Conservation (phyloP, 2,888 invertebrate species). For the Sericinus montela region DNA sequence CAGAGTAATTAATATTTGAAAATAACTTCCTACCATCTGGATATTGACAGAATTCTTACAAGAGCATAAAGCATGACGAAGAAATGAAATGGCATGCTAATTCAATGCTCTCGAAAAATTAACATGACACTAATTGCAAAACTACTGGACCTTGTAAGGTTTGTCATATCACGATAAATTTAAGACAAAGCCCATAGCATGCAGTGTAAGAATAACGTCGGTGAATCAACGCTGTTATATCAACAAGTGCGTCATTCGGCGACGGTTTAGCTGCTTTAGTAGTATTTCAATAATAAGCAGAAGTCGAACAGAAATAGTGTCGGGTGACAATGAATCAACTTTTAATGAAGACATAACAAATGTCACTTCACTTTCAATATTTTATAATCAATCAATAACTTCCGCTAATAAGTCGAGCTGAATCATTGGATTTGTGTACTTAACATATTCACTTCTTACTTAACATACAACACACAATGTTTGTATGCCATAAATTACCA, state of each 20-base stretch:
- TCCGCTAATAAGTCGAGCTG: neutral
- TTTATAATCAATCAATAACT: neutral
- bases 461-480: no score
- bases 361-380: neutral
- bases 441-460: no score
- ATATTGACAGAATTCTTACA: no score
- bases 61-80: no score
- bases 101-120: no score
- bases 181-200: no score
- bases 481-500: no score
- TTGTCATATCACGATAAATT: neutral
- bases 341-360: constrained; percentile 3
- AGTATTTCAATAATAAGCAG: constrained; percentile 12
- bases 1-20: no score
- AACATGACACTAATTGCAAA: no score
- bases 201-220: neutral
- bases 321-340: constrained; percentile 8
- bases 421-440: neutral
- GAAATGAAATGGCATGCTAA: no score
- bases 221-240: constrained; percentile 3
- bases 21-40: no score
- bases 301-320: constrained; percentile 9
- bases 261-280: constrained; percentile 14
- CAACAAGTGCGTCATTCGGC: constrained; percentile 15
- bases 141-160: no score